phyloP scores from a whole-genome alignment of 2,797 vertebrate species.

The Oophaga sylvatica region DNA sequence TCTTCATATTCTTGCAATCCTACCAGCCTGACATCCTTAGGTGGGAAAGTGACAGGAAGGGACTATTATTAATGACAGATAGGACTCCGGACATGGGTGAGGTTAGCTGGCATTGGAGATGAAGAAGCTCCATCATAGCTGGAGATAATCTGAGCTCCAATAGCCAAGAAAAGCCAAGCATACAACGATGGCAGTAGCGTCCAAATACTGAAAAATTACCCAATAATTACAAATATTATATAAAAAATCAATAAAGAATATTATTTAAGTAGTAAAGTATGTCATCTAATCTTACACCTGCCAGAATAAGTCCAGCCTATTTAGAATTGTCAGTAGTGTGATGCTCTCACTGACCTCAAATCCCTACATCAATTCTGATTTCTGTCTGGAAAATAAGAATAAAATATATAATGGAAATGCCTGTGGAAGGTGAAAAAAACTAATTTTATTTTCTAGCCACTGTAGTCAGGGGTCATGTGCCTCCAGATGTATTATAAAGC shows the following conservation, averaged over 20 bases:
- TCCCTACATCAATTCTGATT: not conserved
- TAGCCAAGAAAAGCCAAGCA: too few species aligned
- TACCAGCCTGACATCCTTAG: too few species aligned
- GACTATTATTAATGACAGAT: too few species aligned
- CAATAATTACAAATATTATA: not conserved
- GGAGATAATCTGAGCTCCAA: too few species aligned
- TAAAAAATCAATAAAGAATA: not conserved
- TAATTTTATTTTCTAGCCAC: constrained; percentile 5
- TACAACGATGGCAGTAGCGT: too few species aligned
- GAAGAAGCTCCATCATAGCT: too few species aligned
- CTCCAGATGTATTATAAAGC: not conserved
- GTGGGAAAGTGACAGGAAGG: too few species aligned
- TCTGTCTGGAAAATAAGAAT: not conserved
- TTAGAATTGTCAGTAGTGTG: constrained; percentile 2
- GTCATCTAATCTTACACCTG: not conserved
- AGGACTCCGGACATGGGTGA: too few species aligned
- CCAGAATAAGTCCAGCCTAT: not conserved
- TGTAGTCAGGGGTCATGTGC: not conserved
- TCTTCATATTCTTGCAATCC: too few species aligned
- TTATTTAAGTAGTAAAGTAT: not conserved
- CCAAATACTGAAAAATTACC: too few species aligned
- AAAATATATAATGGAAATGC: not conserved
- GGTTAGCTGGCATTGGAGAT: too few species aligned
- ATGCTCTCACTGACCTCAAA: not conserved
- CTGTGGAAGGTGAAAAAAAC: not conserved